Percentiles rank a stretch among this genome's conserved stretches.
These are phyloP conservation scores for Bimastos eiseni DNA, from an alignment of 2,888 invertebrate species.

Conservation along the genomic window DNA sequence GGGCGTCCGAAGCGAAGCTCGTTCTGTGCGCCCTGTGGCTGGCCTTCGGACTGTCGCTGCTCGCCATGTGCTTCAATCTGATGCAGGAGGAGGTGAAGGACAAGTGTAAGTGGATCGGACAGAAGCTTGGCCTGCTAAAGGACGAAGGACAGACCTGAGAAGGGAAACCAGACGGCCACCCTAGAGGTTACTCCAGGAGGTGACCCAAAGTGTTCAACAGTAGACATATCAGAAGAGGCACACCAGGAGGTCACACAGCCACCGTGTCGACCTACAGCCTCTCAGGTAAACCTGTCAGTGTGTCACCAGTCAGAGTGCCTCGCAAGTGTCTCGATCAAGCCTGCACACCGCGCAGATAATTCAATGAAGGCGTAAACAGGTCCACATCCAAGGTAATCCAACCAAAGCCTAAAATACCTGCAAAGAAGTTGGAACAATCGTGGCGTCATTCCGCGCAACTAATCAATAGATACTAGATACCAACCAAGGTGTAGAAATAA, in stretches of 20 bases:
- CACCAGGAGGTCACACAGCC: too few relatives aligned
- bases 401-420: too few relatives aligned
- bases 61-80: conserved; percentile 64
- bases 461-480: too few relatives aligned
- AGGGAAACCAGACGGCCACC: not conserved
- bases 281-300: not conserved
- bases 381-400: too few relatives aligned
- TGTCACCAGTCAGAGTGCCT: not conserved
- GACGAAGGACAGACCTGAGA: conserved; percentile 30
- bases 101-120: conserved; percentile 57
- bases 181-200: too few relatives aligned
- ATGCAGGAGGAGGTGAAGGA: conserved; percentile 62
- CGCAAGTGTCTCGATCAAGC: not conserved
- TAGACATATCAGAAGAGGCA: too few relatives aligned
- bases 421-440: too few relatives aligned
- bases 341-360: not conserved
- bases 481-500: too few relatives aligned
- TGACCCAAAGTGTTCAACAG: too few relatives aligned
- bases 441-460: too few relatives aligned
- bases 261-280: too few relatives aligned
- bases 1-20: conserved; percentile 55
- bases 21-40: conserved; percentile 59
- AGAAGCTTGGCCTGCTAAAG: conserved; percentile 55
- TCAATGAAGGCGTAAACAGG: not conserved
- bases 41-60: conserved; percentile 62